A percentile compares a stretch with the other conserved stretches of the same genome.
Evolutionary conservation across 2,888 invertebrate species (phyloP).

Genomic region (Dermolepida albohirtum): DNA sequence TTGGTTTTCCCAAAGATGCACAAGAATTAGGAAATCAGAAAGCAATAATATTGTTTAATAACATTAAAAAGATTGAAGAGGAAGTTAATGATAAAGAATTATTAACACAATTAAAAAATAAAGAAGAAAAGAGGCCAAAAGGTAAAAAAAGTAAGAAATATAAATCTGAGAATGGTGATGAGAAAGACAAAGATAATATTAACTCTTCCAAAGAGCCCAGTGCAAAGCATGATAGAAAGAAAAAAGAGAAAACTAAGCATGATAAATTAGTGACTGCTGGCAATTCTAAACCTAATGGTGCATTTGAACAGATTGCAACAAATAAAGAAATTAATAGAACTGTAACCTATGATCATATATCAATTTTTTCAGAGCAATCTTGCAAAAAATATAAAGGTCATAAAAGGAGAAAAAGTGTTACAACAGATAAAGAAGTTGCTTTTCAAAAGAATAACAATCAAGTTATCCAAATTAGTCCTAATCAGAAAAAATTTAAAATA

Average conservation of each 20-base stretch:
- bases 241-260: constrained; percentile 29
- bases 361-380: constrained; percentile 27
- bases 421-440: constrained; percentile 10
- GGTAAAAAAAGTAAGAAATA: constrained; percentile 22
- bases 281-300: constrained; percentile 5
- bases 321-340: constrained; percentile 20
- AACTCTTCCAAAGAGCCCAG: background rate
- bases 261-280: background rate
- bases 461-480: constrained; percentile 35
- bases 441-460: constrained; percentile 6
- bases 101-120: background rate
- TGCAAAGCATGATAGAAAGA: constrained; percentile 24
- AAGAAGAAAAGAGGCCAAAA: constrained; percentile 22
- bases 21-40: constrained; percentile 30
- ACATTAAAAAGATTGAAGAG: constrained; percentile 28
- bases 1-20: constrained; percentile 30
- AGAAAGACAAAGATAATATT: constrained; percentile 19
- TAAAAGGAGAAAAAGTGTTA: constrained; percentile 21
- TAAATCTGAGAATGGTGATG: constrained; percentile 16
- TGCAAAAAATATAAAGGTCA: constrained; percentile 33
- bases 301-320: constrained; percentile 1
- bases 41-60: constrained; percentile 13
- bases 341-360: constrained; percentile 24
- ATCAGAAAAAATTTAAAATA: constrained; percentile 42
- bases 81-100: constrained; percentile 21